Percentiles rank a stretch among this genome's conserved stretches.
Conservation (phyloP, 1,140 invertebrate genomes). For the Pteromalus puparum region DNA sequence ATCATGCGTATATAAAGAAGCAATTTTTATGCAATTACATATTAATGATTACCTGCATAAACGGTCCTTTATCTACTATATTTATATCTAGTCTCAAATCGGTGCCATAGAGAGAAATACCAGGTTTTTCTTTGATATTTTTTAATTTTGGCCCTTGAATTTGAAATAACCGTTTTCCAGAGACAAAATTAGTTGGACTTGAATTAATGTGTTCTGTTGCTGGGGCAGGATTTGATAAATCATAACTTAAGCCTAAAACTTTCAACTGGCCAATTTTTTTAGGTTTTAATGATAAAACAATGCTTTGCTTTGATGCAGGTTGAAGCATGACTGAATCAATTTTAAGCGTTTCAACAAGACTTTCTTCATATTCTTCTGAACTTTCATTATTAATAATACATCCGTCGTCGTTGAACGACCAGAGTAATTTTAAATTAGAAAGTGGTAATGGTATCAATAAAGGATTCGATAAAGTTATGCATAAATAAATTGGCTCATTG, state of each 20-base stretch:
- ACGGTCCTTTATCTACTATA: slow-evolving; percentile 82
- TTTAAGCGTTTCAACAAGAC: slow-evolving; percentile 70
- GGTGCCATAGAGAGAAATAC: slow-evolving; percentile 70
- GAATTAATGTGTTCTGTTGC: slow-evolving; percentile 59
- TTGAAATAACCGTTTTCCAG: slow-evolving; percentile 80
- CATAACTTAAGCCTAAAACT: slow-evolving; percentile 67
- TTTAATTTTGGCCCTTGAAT: slow-evolving; percentile 73
- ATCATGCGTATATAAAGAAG: neutral
- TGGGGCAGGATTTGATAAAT: slow-evolving; percentile 67
- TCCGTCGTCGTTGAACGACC: slow-evolving; percentile 80
- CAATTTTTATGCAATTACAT: slow-evolving; percentile 4
- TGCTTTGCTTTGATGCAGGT: slow-evolving; percentile 69
- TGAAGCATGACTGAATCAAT: slow-evolving; percentile 70
- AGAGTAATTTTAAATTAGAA: slow-evolving; percentile 86
- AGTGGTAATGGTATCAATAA: slow-evolving; percentile 85
- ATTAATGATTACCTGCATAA: slow-evolving; percentile 79
- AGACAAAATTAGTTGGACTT: slow-evolving; percentile 71
- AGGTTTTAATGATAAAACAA: slow-evolving; percentile 66
- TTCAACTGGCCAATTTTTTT: slow-evolving; percentile 66
- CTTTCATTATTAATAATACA: slow-evolving; percentile 68
- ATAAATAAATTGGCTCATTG: slow-evolving; percentile 88
- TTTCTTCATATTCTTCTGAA: slow-evolving; percentile 60
- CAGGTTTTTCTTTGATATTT: slow-evolving; percentile 72
- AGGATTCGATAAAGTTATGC: slow-evolving; percentile 86
- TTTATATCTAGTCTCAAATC: slow-evolving; percentile 81